These are phyloP conservation scores for Portunus trituberculatus DNA, from an alignment of 1,140 invertebrate species.

Conservation along the genomic window DNA sequence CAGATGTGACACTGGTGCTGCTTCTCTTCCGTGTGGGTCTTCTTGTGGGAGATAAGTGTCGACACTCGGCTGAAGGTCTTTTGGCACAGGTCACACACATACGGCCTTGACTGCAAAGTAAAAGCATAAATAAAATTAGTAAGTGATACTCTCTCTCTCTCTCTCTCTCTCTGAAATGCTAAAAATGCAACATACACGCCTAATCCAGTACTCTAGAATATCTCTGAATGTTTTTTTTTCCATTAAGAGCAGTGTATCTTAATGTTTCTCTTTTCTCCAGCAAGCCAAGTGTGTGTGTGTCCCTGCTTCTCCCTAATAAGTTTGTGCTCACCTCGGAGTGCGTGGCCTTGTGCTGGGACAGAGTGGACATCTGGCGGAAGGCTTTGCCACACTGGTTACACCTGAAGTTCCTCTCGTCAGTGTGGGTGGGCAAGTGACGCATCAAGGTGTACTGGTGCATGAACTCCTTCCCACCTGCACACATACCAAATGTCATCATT, in stretches of 20 bases:
- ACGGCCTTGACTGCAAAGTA: conserved; percentile 82
- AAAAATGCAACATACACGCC: too few relatives aligned
- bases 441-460: conserved; percentile 88
- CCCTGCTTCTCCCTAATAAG: too few relatives aligned
- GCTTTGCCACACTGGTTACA: conserved; percentile 90
- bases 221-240: too few relatives aligned
- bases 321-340: conserved; percentile 84
- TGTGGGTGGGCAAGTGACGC: conserved; percentile 91
- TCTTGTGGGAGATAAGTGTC: conserved; percentile 88
- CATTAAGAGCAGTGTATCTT: background rate
- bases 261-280: background rate
- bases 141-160: background rate
- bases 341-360: conserved; percentile 88
- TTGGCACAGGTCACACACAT: conserved; percentile 87
- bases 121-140: too few relatives aligned
- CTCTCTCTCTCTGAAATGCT: background rate
- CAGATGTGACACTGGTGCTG: conserved; percentile 87
- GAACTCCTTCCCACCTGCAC: conserved; percentile 85
- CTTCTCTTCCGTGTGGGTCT: conserved; percentile 86
- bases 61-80: conserved; percentile 89
- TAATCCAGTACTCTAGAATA: too few relatives aligned
- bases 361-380: conserved; percentile 88
- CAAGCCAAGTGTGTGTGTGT: too few relatives aligned
- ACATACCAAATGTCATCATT: background rate
- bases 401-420: conserved; percentile 90